Percentiles rank a stretch among this genome's conserved stretches.
Evolutionary conservation across 2,888 invertebrate species (phyloP).

Genomic region (Isoperla grammatica): DNA sequence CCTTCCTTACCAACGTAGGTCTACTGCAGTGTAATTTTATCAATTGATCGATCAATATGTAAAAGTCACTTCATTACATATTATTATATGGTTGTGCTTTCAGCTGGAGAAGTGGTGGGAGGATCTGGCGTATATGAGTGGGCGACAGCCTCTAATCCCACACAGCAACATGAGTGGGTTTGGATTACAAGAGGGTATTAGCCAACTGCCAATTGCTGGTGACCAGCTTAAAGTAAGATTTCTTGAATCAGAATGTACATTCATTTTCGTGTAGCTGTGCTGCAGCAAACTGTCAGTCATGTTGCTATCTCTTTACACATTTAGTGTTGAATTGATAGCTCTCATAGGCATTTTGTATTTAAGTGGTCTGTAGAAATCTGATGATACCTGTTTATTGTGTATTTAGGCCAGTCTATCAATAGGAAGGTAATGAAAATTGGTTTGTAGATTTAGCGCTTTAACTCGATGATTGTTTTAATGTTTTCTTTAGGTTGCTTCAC

Average conservation of each 20-base stretch:
- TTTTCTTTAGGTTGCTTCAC: slow-evolving; percentile 38
- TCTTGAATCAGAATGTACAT: neutral
- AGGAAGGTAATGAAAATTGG: too few relatives aligned
- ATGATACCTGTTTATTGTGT: too few relatives aligned
- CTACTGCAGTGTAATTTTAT: neutral
- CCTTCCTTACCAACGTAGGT: too few relatives aligned
- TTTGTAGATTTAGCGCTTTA: too few relatives aligned
- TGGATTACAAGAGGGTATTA: slow-evolving; percentile 26
- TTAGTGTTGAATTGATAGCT: neutral
- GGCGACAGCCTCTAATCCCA: slow-evolving; percentile 48
- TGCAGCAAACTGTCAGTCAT: too few relatives aligned
- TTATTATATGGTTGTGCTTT: slow-evolving; percentile 18
- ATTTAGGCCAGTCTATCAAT: too few relatives aligned
- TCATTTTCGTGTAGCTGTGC: neutral
- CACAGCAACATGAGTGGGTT: slow-evolving; percentile 47
- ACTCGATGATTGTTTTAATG: neutral
- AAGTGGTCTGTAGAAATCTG: too few relatives aligned
- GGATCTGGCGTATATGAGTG: slow-evolving; percentile 49
- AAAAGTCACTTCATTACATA: too few relatives aligned
- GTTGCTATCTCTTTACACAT: too few relatives aligned
- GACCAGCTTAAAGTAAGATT: slow-evolving; percentile 26
- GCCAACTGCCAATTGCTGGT: slow-evolving; percentile 22
- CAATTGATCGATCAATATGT: too few relatives aligned
- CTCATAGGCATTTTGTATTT: neutral
- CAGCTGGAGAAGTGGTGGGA: slow-evolving; percentile 52